phyloP scores from a whole-genome alignment of 2,797 vertebrate species.

The Cygnus olor region DNA sequence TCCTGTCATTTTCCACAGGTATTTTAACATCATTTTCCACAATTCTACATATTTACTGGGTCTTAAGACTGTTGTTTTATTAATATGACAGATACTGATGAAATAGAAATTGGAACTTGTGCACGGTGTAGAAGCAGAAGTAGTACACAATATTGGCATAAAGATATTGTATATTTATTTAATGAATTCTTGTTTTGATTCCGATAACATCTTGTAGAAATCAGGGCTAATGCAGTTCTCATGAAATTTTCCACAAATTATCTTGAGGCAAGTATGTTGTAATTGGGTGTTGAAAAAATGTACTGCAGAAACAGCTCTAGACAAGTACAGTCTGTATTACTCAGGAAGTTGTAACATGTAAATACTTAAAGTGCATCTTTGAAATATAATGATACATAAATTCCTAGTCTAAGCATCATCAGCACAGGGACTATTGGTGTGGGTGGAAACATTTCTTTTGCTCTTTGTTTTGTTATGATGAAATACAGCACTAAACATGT shows the following conservation, averaged over 20 bases:
- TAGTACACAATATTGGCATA: neutral
- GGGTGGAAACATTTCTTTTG: neutral
- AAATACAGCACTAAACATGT: neutral
- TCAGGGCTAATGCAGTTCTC: neutral
- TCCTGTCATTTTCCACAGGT: too few species aligned
- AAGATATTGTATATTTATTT: neutral
- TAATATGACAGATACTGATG: neutral
- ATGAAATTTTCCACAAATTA: constrained; percentile 43
- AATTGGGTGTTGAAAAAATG: constrained; percentile 16
- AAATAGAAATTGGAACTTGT: neutral
- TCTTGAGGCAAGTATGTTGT: constrained; percentile 8
- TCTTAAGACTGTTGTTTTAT: neutral
- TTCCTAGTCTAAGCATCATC: constrained; percentile 35
- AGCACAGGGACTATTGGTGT: neutral
- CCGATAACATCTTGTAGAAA: constrained; percentile 26
- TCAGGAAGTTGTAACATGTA: constrained; percentile 28
- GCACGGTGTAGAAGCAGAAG: neutral
- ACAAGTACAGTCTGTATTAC: constrained; percentile 12
- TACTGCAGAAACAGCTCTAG: constrained; percentile 20
- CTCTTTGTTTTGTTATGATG: neutral
- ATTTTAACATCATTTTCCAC: neutral
- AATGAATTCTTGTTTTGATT: constrained; percentile 1
- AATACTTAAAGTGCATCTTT: constrained; percentile 13
- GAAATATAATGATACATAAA: constrained; percentile 40
- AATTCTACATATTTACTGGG: neutral